Conservation (phyloP, 1,140 invertebrate genomes). For the Bombus confusus region DNA sequence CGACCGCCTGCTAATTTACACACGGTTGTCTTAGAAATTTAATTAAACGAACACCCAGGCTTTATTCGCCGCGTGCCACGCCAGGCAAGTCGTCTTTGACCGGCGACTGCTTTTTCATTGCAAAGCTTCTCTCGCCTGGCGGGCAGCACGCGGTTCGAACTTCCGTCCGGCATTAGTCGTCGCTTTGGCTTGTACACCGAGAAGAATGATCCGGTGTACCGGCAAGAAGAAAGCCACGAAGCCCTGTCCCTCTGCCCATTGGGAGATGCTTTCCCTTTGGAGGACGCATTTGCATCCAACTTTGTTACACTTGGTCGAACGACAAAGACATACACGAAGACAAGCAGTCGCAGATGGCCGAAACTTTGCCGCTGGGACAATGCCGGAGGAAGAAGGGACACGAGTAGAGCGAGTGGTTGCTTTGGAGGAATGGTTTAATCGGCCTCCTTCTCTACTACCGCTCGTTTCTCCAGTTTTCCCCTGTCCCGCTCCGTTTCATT, state of each 20-base stretch:
- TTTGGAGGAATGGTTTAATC: slow-evolving; percentile 37
- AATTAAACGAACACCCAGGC: slow-evolving; percentile 20
- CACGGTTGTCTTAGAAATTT: slow-evolving; percentile 34
- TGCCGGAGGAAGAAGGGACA: slow-evolving; percentile 30
- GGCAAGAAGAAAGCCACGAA: slow-evolving; percentile 36
- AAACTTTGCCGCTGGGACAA: slow-evolving; percentile 45
- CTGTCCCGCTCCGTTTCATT: too few species aligned
- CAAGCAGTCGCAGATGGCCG: slow-evolving; percentile 46
- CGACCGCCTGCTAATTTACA: background rate
- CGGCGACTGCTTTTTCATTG: slow-evolving; percentile 1
- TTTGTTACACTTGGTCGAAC: slow-evolving; percentile 42
- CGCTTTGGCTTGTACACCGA: slow-evolving; percentile 31
- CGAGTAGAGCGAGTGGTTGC: slow-evolving; percentile 3
- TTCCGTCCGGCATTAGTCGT: slow-evolving; percentile 28
- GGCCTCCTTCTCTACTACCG: slow-evolving; percentile 30
- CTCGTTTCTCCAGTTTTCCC: background rate
- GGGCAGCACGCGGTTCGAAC: background rate
- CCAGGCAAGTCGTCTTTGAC: slow-evolving; percentile 7
- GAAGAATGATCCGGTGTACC: slow-evolving; percentile 17
- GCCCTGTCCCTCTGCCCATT: background rate
- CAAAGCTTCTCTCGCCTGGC: too few species aligned
- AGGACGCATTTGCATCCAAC: slow-evolving; percentile 54
- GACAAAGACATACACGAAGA: slow-evolving; percentile 50
- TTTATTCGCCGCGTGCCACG: background rate
- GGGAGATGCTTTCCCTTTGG: slow-evolving; percentile 37